Percentiles rank a stretch among this genome's conserved stretches.
These are phyloP conservation scores for Embiotoca jacksoni DNA, from an alignment of 2,113 vertebrate species.

Conservation along the genomic window DNA sequence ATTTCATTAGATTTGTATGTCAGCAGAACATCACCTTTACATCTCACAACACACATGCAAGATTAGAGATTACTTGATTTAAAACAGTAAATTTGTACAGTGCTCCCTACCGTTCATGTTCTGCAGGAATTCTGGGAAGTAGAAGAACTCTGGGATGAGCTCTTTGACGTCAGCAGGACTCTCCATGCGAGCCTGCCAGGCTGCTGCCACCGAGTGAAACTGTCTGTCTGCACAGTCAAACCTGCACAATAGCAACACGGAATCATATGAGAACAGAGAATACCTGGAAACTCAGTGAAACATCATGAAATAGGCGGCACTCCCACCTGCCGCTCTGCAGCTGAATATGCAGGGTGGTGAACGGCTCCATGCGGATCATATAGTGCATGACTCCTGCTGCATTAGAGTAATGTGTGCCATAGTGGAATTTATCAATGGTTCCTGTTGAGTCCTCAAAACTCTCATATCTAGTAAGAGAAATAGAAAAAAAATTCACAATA, in stretches of 20 bases:
- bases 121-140: conserved; percentile 95
- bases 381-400: conserved; percentile 99
- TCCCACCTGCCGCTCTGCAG: conserved; percentile 95
- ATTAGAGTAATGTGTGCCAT: conserved; percentile 98
- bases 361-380: conserved; percentile 97
- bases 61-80: not conserved
- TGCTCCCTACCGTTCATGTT: conserved; percentile 91
- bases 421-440: conserved; percentile 97
- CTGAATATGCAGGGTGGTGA: conserved; percentile 96
- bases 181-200: conserved; percentile 98
- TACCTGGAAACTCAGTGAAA: accelerated
- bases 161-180: conserved; percentile 97
- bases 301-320: accelerated
- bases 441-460: conserved; percentile 97
- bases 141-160: conserved; percentile 98
- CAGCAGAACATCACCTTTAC: not conserved
- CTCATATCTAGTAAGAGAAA: conserved; percentile 87
- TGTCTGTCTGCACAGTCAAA: conserved; percentile 98
- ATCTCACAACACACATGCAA: not conserved
- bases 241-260: conserved; percentile 73
- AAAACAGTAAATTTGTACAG: not conserved
- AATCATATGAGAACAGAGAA: not conserved
- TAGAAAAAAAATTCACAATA: not conserved
- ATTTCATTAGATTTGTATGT: not conserved
- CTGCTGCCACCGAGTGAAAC: conserved; percentile 95